These are phyloP conservation scores for Cheilosia vernalis DNA, from an alignment of 2,888 invertebrate genomes.

Conservation along the genomic window DNA sequence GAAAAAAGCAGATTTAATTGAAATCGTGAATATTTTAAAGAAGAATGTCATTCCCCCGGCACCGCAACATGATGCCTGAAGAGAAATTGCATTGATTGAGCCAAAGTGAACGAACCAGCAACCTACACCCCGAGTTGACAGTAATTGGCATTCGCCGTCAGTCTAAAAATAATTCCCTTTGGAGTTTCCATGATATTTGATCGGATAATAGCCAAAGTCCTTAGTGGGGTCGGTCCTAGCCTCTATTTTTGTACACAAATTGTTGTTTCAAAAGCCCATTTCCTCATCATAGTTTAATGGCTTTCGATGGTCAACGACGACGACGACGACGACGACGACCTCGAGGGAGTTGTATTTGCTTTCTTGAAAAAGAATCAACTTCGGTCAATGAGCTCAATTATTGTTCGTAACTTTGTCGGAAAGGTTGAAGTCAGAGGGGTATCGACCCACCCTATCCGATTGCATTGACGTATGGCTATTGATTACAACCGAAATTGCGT, in stretches of 20 bases:
- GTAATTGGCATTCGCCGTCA: conserved; percentile 66
- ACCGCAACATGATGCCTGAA: background rate
- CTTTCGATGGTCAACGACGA: conserved; percentile 15
- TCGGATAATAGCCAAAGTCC: conserved; percentile 41
- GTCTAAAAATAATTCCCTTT: conserved; percentile 61
- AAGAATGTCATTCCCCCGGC: background rate
- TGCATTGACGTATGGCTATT: background rate
- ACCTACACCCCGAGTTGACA: conserved; percentile 27
- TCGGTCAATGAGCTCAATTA: conserved; percentile 21
- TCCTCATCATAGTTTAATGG: conserved; percentile 52
- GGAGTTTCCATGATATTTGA: conserved; percentile 38
- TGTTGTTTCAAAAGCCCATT: conserved; percentile 47
- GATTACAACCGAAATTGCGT: background rate
- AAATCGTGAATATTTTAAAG: conserved; percentile 41
- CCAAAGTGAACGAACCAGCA: conserved; percentile 47
- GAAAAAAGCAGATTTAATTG: conserved; percentile 25
- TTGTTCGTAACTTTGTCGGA: background rate
- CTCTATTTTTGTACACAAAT: conserved; percentile 15
- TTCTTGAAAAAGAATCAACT: conserved; percentile 6
- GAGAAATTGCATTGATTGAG: conserved; percentile 50
- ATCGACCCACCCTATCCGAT: background rate
- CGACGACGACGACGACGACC: background rate
- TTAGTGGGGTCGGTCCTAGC: background rate
- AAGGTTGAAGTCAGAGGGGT: background rate
- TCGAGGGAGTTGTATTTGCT: conserved; percentile 6